Evolutionary conservation across 1,140 invertebrate genomes (phyloP), one percentile per base, ranked within the genome.

Genomic region (Octopus sinensis): DNA sequence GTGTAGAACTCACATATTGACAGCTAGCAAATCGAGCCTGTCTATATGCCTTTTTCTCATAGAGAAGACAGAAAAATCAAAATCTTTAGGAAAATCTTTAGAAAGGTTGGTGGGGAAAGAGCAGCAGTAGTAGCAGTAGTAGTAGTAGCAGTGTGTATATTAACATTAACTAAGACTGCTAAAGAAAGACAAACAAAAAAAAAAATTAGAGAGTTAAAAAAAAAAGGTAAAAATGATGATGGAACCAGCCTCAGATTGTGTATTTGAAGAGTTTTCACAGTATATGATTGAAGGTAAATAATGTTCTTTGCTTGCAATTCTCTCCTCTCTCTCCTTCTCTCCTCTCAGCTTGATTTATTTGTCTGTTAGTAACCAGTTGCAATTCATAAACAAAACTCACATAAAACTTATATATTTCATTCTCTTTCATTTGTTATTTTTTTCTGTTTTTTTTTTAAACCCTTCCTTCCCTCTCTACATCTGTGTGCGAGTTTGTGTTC

Each of bases 221-320:
- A 43, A 43, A 43, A 43, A 43, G 30, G 30, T 43, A 51, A 82
- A 62, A 51, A 82, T 82, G 80, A 54, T 82, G 79, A 79, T 81
- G 10, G 53, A 76, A 54, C 51, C 54, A 23, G 30, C 80, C 6
- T 43, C 79, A 5, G 84, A 84, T 23, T 82, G 79, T 53, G n/a
- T 76, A 9, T 83, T 81, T 54, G 82, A 83, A 17, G 83, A 84
- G 17, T 84, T 83, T 68, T 54, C 76, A 13, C 81, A 80, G 6
- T 84, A 82, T 83, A 79, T 82, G 54, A 68, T 82, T 23, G 81
- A 82, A 81, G 83, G 83, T 84, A 82, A 81, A 51, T 30, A 43
- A 9, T 80, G 10, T 78, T 9, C 73, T 12, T 73, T 10, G 12
- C 52, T 73, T 10, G 4, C 52, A 5, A 5, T 53, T 43, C 30